Conservation (phyloP, 2,113 vertebrate species). For the Nyctereutes procyonoides region DNA sequence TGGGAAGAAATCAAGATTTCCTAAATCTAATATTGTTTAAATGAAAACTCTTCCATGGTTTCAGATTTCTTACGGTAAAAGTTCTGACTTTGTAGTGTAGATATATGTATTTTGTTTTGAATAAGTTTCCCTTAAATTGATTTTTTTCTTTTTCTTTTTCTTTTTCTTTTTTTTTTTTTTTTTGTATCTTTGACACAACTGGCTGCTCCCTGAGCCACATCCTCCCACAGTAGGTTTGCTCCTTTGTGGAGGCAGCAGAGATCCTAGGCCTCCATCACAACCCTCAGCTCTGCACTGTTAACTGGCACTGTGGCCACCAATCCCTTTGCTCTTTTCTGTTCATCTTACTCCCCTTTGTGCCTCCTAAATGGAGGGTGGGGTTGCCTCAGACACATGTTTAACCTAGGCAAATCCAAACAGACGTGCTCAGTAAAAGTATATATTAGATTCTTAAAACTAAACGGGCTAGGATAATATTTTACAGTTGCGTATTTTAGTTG, state of each 20-base stretch:
- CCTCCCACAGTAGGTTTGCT: neutral
- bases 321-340: constrained; percentile 9
- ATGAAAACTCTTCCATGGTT: neutral
- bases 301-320: neutral
- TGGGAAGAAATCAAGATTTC: neutral
- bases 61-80: constrained; percentile 36
- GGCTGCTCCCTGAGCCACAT: neutral
- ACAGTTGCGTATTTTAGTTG: neutral
- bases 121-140: constrained; percentile 43
- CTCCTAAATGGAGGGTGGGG: neutral
- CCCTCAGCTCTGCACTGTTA: neutral
- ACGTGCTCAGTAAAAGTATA: neutral
- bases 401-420: neutral
- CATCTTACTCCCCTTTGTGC: neutral
- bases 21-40: constrained; percentile 36
- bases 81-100: constrained; percentile 28
- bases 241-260: constrained; percentile 3
- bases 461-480: neutral
- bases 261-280: neutral
- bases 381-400: neutral
- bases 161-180: neutral
- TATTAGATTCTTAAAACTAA: constrained; percentile 21
- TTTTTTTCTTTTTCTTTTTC: neutral
- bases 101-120: constrained; percentile 40
- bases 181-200: neutral